Evolutionary conservation across 1,140 invertebrate species (phyloP).

Genomic region (Zaprionus ghesquierei): DNA sequence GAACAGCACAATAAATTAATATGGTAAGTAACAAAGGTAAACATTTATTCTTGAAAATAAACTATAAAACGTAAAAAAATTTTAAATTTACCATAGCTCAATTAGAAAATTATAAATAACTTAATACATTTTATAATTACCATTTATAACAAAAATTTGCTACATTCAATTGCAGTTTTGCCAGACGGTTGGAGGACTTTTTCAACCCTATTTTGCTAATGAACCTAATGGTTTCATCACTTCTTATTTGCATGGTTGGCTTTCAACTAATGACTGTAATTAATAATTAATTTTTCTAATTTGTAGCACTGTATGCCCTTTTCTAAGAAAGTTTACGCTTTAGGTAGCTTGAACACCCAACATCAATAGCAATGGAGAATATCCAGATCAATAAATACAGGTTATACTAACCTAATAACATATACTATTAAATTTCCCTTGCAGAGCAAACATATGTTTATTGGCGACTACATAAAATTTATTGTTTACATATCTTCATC

Average conservation of each 20-base stretch:
- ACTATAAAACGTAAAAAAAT: too few species aligned
- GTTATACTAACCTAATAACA: neutral
- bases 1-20: constrained; percentile 64
- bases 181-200: constrained; percentile 61
- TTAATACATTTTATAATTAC: too few species aligned
- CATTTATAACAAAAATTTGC: neutral
- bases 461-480: constrained; percentile 76
- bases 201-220: constrained; percentile 77
- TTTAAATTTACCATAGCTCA: too few species aligned
- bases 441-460: constrained; percentile 72
- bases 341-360: too few species aligned
- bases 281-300: too few species aligned
- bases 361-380: too few species aligned
- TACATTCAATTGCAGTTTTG: constrained; percentile 51
- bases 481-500: constrained; percentile 72
- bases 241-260: constrained; percentile 80
- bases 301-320: too few species aligned
- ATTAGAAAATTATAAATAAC: too few species aligned
- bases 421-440: neutral
- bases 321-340: too few species aligned
- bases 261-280: constrained; percentile 77
- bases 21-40: constrained; percentile 38
- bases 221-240: constrained; percentile 71
- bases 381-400: too few species aligned
- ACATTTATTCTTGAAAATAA: too few species aligned